Conservation (phyloP, 1,140 invertebrate genomes). For the Lucilia cuprina region DNA sequence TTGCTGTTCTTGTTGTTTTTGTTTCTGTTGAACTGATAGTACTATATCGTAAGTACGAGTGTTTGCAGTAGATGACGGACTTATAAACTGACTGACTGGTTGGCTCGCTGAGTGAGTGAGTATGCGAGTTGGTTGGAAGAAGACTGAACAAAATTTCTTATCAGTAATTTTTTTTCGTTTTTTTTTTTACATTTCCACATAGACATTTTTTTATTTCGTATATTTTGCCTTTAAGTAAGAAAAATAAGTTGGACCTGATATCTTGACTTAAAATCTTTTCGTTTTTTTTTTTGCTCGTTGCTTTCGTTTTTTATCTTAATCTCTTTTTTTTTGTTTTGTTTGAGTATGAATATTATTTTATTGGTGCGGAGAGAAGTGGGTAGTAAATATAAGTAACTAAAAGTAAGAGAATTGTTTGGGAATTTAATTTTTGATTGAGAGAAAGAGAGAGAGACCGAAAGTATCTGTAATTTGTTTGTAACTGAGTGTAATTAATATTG, state of each 20-base stretch:
- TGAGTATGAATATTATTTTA: neutral
- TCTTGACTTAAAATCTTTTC: slow-evolving; percentile 25
- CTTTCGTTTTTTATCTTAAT: slow-evolving; percentile 18
- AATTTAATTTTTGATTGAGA: neutral
- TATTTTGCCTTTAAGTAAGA: slow-evolving; percentile 21
- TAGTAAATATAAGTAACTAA: neutral
- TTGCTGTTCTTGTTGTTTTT: neutral
- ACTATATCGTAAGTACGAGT: neutral
- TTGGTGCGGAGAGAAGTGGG: neutral
- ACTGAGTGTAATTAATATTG: too few relatives aligned
- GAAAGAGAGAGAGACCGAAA: neutral
- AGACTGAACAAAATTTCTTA: slow-evolving; percentile 29
- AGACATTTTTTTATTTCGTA: slow-evolving; percentile 7
- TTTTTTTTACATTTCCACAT: slow-evolving; percentile 23
- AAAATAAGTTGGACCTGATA: slow-evolving; percentile 21
- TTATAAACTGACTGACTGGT: neutral
- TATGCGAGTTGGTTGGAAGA: slow-evolving; percentile 5
- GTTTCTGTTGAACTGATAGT: slow-evolving; percentile 8
- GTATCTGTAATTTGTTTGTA: neutral
- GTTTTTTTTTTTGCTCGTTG: neutral
- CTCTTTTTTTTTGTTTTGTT: slow-evolving; percentile 1
- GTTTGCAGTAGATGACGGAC: neutral
- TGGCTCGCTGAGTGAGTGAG: neutral
- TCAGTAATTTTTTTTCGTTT: slow-evolving; percentile 19
- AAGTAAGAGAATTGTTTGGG: neutral